Percentiles rank a stretch among this genome's conserved stretches.
phyloP scores from a whole-genome alignment of 2,113 vertebrate species.

The Hemiscyllium ocellatum region DNA sequence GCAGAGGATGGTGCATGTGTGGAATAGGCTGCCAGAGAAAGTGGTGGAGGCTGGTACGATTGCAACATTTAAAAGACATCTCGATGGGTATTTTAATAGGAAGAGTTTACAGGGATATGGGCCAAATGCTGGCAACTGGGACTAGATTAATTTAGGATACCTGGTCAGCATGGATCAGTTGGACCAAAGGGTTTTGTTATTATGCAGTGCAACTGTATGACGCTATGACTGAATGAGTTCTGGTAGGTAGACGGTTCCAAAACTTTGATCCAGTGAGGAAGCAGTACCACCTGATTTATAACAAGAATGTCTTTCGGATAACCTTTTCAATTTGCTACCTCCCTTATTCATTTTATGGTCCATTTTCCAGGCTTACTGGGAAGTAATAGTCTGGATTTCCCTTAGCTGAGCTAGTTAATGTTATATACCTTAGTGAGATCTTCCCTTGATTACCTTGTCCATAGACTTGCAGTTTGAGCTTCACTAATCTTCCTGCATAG shows the following conservation, averaged over 20 bases:
- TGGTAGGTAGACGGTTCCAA: background rate
- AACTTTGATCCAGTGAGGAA: background rate
- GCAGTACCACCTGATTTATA: background rate
- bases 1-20: too few species aligned
- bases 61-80: too few species aligned
- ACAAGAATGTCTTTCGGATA: background rate
- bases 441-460: background rate
- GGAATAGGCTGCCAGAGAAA: too few species aligned
- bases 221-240: background rate
- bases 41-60: too few species aligned
- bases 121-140: too few species aligned
- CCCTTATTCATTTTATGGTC: background rate
- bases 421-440: background rate
- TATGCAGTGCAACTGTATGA: too few species aligned
- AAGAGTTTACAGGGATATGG: too few species aligned
- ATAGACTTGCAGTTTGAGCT: background rate
- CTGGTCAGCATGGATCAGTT: too few species aligned
- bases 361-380: background rate
- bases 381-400: background rate
- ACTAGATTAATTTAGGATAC: too few species aligned
- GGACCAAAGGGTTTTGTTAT: too few species aligned
- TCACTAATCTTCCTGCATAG: background rate
- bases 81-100: too few species aligned
- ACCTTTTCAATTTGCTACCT: background rate
- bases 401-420: background rate